Conservation (phyloP, 2,113 vertebrate genomes). For the Oryzias melastigma region DNA sequence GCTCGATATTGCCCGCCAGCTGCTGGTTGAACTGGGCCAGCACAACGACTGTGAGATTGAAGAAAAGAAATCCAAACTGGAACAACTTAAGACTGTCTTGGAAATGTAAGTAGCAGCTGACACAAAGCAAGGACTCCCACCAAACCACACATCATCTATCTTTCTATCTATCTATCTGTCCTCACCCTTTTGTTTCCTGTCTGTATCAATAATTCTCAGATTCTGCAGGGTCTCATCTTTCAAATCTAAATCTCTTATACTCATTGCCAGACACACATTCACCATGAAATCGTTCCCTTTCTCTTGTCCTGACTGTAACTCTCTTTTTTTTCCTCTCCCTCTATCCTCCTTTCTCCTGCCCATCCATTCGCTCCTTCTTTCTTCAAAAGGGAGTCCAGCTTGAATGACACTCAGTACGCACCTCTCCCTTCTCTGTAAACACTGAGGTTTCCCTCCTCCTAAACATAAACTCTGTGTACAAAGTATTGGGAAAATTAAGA, state of each 20-base stretch:
- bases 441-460: slow-evolving; percentile 52
- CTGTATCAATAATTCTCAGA: no score
- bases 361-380: slow-evolving; percentile 38
- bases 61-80: slow-evolving; percentile 93
- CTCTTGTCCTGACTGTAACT: slow-evolving; percentile 49
- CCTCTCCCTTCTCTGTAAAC: slow-evolving; percentile 59
- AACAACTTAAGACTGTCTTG: slow-evolving; percentile 94
- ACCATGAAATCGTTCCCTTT: slow-evolving; percentile 28
- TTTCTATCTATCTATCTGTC: not conserved
- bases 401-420: slow-evolving; percentile 80
- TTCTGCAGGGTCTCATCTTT: no score
- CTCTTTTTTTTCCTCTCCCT: slow-evolving; percentile 42
- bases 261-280: not conserved
- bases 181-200: no score
- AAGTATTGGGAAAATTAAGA: slow-evolving; percentile 38
- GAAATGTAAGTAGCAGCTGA: slow-evolving; percentile 86
- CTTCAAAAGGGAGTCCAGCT: slow-evolving; percentile 80
- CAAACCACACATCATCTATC: slow-evolving; percentile 2
- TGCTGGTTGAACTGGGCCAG: slow-evolving; percentile 86
- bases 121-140: not conserved
- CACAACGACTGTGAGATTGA: slow-evolving; percentile 90
- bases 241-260: no score
- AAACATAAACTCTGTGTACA: slow-evolving; percentile 26
- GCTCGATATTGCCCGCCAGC: slow-evolving; percentile 91
- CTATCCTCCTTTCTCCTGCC: slow-evolving; percentile 29